Percentiles rank a stretch among this genome's conserved stretches.
phyloP scores from a whole-genome alignment of 2,797 vertebrate species.

The Rhinella marina region DNA sequence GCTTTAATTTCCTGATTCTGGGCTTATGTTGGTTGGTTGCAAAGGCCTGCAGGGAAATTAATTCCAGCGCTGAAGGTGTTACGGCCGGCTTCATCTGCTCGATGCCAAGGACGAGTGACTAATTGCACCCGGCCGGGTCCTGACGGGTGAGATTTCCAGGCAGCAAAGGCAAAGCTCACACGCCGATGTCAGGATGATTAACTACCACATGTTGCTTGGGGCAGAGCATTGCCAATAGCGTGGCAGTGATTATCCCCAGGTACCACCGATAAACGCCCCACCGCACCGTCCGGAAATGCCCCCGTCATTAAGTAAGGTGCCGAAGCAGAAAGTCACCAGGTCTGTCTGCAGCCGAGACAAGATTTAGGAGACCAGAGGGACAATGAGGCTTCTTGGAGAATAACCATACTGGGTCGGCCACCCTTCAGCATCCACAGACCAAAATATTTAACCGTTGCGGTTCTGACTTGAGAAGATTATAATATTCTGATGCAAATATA shows the following conservation, averaged over 20 bases:
- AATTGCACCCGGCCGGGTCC: constrained; percentile 25
- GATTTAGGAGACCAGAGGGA: background rate
- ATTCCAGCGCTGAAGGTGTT: constrained; percentile 12
- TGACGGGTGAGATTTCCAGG: constrained; percentile 23
- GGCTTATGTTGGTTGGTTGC: background rate
- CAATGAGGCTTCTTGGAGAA: background rate
- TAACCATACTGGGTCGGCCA: constrained; percentile 2
- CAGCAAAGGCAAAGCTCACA: constrained; percentile 35
- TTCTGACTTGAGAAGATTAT: background rate
- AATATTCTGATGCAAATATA: background rate
- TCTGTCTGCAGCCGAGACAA: background rate
- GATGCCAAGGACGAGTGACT: constrained; percentile 34
- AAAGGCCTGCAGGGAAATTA: background rate
- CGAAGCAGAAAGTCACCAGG: background rate
- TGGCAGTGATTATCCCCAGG: background rate
- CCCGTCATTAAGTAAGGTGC: background rate
- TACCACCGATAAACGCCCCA: background rate
- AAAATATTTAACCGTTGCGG: background rate
- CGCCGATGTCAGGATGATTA: constrained; percentile 25
- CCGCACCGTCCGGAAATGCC: background rate
- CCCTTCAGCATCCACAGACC: background rate
- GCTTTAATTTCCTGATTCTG: background rate
- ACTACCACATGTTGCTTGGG: constrained; percentile 12
- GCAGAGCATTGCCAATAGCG: constrained; percentile 14
- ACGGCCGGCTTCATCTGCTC: constrained; percentile 7